A percentile compares a stretch with the other conserved stretches of the same genome.
phyloP scores from a whole-genome alignment of 1,140 invertebrate species.

The Bombus ignitus region DNA sequence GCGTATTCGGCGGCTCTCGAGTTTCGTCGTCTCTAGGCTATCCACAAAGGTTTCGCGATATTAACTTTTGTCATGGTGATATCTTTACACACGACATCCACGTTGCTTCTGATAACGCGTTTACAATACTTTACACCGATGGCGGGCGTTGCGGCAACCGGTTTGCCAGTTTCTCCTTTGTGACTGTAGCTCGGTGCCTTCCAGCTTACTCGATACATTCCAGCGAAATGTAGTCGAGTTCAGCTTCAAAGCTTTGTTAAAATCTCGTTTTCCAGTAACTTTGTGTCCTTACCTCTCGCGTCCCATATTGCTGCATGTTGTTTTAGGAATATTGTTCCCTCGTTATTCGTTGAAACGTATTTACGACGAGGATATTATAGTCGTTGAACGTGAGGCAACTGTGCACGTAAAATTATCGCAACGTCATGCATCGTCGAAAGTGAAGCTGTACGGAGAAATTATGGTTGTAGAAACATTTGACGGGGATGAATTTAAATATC shows the following conservation, averaged over 20 bases:
- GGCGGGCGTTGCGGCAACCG: conserved; percentile 39
- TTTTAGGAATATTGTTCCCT: neutral
- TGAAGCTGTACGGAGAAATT: neutral
- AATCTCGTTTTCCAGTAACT: neutral
- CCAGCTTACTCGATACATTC: no score
- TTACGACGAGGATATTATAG: neutral
- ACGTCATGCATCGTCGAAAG: neutral
- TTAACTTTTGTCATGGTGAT: neutral
- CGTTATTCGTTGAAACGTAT: neutral
- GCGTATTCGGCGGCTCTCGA: neutral
- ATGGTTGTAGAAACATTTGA: neutral
- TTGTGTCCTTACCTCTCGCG: neutral
- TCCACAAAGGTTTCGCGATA: neutral
- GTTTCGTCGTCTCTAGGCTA: neutral
- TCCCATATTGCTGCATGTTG: neutral
- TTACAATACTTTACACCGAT: neutral
- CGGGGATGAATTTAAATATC: no score
- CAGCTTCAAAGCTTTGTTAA: neutral
- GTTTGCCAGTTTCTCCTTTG: conserved; percentile 50
- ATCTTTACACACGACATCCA: neutral
- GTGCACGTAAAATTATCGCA: neutral
- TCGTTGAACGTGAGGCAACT: neutral
- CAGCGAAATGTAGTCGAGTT: neutral
- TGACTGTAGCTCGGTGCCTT: neutral
- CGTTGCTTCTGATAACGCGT: conserved; percentile 25